phyloP scores from a whole-genome alignment of 2,113 vertebrate species.

The Embiotoca jacksoni region DNA sequence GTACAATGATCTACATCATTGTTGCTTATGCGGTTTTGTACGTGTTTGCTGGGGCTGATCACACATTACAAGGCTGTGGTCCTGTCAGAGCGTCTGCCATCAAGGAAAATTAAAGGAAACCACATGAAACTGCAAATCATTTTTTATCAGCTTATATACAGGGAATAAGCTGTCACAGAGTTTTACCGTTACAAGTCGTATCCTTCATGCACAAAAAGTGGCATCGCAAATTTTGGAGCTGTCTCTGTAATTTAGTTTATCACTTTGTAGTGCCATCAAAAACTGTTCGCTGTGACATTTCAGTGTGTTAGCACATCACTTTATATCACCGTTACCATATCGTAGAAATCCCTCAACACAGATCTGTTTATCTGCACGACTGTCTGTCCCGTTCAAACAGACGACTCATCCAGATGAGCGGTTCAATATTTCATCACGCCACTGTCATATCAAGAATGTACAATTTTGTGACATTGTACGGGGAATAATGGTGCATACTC shows the following conservation, averaged over 20 bases:
- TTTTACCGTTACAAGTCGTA: not conserved
- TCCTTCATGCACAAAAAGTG: conserved; percentile 7
- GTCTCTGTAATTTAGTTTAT: conserved; percentile 27
- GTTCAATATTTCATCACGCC: conserved; percentile 67
- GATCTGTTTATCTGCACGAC: conserved; percentile 42
- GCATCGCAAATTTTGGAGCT: not conserved
- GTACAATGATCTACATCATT: conserved; percentile 7
- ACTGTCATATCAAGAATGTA: conserved; percentile 43
- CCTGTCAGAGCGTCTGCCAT: conserved; percentile 13
- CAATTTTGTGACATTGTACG: conserved; percentile 29
- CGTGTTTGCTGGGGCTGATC: conserved; percentile 5
- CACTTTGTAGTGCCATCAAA: conserved; percentile 25
- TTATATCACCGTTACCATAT: conserved; percentile 36
- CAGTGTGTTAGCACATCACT: conserved; percentile 26
- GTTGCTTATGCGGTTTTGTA: conserved; percentile 17
- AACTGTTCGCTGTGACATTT: conserved; percentile 18
- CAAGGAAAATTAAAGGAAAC: conserved; percentile 8
- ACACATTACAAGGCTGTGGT: conserved; percentile 2
- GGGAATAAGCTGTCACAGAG: conserved; percentile 8
- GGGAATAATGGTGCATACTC: conserved; percentile 32
- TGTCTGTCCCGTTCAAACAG: conserved; percentile 55
- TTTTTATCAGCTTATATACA: conserved; percentile 1
- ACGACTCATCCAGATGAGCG: conserved; percentile 51
- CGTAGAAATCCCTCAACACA: conserved; percentile 40
- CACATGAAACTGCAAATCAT: not conserved